Evolutionary conservation across 2,888 invertebrate genomes (phyloP).

Genomic region (Ernsta delagoae): DNA sequence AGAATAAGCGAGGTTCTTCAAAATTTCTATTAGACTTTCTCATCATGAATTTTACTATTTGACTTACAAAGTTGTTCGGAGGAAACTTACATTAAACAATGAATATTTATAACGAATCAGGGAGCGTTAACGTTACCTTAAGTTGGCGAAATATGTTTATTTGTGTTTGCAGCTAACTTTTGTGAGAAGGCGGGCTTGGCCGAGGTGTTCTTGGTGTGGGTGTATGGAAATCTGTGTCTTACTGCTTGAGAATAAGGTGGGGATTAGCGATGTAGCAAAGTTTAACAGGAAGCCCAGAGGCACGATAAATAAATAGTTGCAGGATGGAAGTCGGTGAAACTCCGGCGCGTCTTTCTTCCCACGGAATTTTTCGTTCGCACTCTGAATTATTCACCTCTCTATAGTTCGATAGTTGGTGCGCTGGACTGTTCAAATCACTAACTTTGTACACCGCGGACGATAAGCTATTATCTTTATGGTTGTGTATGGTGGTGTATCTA

Average conservation of each 20-base stretch:
- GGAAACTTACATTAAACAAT: slow-evolving; percentile 44
- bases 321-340: slow-evolving; percentile 64
- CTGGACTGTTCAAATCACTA: slow-evolving; percentile 25
- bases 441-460: not conserved
- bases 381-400: slow-evolving; percentile 66
- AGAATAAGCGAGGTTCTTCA: slow-evolving; percentile 14
- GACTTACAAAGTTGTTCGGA: slow-evolving; percentile 36
- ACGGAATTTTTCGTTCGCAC: slow-evolving; percentile 59
- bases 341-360: slow-evolving; percentile 55
- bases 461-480: slow-evolving; percentile 7
- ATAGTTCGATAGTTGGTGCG: slow-evolving; percentile 54
- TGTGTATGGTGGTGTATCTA: too few relatives aligned
- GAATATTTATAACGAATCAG: slow-evolving; percentile 48
- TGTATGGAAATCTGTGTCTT: slow-evolving; percentile 17
- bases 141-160: slow-evolving; percentile 50
- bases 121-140: slow-evolving; percentile 43
- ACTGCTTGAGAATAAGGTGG: not conserved
- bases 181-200: slow-evolving; percentile 19
- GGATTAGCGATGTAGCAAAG: not conserved
- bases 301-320: slow-evolving; percentile 76
- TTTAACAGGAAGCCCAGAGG: slow-evolving; percentile 60
- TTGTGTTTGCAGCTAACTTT: slow-evolving; percentile 46
- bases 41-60: slow-evolving; percentile 39
- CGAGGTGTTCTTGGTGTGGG: not conserved
- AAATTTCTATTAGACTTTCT: slow-evolving; percentile 35